Base-by-base conservation (phyloP, 2,113 vertebrate species). In the Poecilia latipinna region DNA sequence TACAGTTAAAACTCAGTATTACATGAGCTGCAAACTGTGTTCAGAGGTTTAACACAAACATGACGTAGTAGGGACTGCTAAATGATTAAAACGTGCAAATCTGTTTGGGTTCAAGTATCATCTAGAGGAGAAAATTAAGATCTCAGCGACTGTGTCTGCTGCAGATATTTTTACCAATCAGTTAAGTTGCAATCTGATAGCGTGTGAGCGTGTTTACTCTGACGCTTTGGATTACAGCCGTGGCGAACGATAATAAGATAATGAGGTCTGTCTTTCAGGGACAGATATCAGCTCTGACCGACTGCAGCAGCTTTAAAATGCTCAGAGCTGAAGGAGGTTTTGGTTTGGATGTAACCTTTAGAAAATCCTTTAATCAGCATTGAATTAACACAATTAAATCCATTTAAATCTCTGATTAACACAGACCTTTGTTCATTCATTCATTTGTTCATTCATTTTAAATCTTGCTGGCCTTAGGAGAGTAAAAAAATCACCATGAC, bases 361-460 rank as follows among this genome's bases (percentile, higher is more conserved):
- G 63, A 22, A 83, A 88, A 92, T 67, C 75, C 70, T 67, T 62
- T 90, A 93, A 90, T 66, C 80, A 26, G 29, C 54, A 1, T 28
- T 60, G 71, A 72, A 89, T 88, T 68, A 83, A 61, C 44, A 75
- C 57, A 72, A 64, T 83, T 80, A 70, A 82, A 82, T n/a, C 68
- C 22, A 73, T 39, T 33, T 80, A 80, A 78, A 79, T 81, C 42
- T 65, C 54, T 26, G 17, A 74, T 74, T 78, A 91, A 91, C 70
- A 68, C 76, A 70, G 70, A 82, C 73, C 90, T 88, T 92, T 94
- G 92, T 93, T 90, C 15, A 26, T 35, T 70, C 24, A 10, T 88
- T 90, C 17, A 28, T 37, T 72, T 24, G 4, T 88, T 91, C 17
- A 28, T 37, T 72, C 26, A 5, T 88, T 91, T 92, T 77, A 77